Base-by-base conservation (phyloP, 1,140 invertebrate genomes). In the Bombus pyrosoma region DNA sequence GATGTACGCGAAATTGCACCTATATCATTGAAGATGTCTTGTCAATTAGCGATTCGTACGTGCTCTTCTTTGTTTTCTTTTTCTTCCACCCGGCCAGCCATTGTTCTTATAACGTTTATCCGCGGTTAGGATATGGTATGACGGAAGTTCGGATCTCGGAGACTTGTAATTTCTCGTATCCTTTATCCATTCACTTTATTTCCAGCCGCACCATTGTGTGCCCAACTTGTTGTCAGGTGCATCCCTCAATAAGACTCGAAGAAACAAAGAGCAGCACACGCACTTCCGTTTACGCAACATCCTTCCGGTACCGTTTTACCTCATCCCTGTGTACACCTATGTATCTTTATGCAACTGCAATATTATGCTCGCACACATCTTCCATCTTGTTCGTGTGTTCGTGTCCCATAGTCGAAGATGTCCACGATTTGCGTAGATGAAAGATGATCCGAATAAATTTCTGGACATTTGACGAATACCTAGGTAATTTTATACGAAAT, bases 211-310 rank as follows among this genome's bases (percentile, higher is more conserved):
- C 87, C 85, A 91, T 93, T 93, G 93, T 93, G 39, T 87, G 59
- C 78, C 68, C 73, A 74, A 28, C 25, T 85, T 53, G 76, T 89
- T 85, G 91, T 92, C 93, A 94, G 90, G 91, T 94, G 92, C 86
- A 93, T 91, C 87, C 84, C 91, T 93, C 87, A 91, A 93, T 91
- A 89, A 90, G 69, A 76, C 66, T 78, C 57, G 81, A 91, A 87
- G 89, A 93, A 93, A 93, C 89, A 91, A 94, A 92, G 87, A 87
- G 79, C 76, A 64, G 86, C 90, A 84, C 92, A 93, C 91, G 92
- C 91, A 93, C 88, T 93, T 94, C 93, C 93, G 92, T 92, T 94
- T 94, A 91, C 91, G 93, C 92, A 94, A 94, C 87, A 94, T 94
- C 94, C 93, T 94, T 94, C 94, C 94, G 93, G 93, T 92, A 92